Conservation (phyloP, 2,888 invertebrate species). For the Limulus polyphemus region DNA sequence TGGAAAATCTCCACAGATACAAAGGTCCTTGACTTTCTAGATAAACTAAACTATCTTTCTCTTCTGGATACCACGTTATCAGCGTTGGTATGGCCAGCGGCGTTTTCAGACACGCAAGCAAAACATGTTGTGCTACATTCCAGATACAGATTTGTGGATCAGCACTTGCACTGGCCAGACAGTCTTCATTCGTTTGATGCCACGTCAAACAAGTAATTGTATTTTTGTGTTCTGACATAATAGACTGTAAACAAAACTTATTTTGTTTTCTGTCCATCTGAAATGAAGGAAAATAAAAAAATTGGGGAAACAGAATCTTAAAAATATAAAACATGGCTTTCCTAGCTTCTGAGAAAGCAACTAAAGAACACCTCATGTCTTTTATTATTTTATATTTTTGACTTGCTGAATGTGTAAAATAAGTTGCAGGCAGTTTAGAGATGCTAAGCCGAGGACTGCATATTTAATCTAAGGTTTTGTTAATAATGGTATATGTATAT, state of each 20-base stretch:
- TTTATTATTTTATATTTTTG: too few species aligned
- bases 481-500: too few species aligned
- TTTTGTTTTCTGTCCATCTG: conserved; percentile 34
- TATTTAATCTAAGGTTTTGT: too few species aligned
- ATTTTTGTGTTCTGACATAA: conserved; percentile 39
- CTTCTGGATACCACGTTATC: conserved; percentile 35
- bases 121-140: conserved; percentile 34
- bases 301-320: not conserved
- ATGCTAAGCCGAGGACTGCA: too few species aligned
- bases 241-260: conserved; percentile 37
- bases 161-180: conserved; percentile 35
- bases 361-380: too few species aligned
- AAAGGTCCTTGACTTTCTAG: conserved; percentile 33
- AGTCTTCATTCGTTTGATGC: conserved; percentile 34
- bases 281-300: conserved; percentile 20
- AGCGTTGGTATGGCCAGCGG: conserved; percentile 29
- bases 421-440: too few species aligned
- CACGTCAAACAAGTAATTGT: conserved; percentile 38
- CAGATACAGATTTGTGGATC: conserved; percentile 37
- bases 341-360: too few species aligned
- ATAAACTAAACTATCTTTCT: conserved; percentile 30
- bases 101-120: conserved; percentile 31
- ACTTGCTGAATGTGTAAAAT: too few species aligned
- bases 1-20: conserved; percentile 31
- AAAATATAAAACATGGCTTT: too few species aligned